Evolutionary conservation across 2,797 vertebrate genomes (phyloP), one percentile per base, ranked within the genome.

Genomic region (Heterohyrax brucei): DNA sequence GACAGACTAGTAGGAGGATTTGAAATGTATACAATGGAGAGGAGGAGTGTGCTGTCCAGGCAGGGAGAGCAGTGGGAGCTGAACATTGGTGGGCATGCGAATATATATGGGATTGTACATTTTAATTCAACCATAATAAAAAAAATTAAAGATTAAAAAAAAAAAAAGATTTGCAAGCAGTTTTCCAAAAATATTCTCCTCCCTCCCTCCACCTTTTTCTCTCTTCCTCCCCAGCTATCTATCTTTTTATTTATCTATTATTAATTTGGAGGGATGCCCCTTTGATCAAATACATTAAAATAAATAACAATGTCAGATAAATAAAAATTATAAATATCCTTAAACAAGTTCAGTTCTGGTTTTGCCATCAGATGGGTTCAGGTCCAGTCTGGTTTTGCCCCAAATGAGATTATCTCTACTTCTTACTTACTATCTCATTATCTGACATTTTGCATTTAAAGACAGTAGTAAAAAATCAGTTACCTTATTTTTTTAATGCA

Each of bases 201-300:
- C 53, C 53, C 53, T 16, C 10, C 19, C 24, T 21, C 24, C 13
- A n/a, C 21, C 9, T 72, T 13, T 46, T 12, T 10, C 9, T 59
- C 26, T 70, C 22, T 21, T 44, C 44, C 4, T 62, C 10, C 48
- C 24, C 5, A 26, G 9, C 64, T 62, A 12, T 22, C 53, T 18
- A 79, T 1, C 19, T 22, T 21, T 30, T 30, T 21, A 53, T 10
- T 8, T 30, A 16, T 33, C 22, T 59, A 39, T 39, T 39, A 39
- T 3, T 39, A 39, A 39, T 89, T 68, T 28, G 19, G n/a, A 59
- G 4, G 85, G 89, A 81, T 26, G 8, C 9, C 10, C 12, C 24
- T 26, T 1, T 61, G 62, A 92, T 80, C n/a, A 92, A 87, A 85
- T 76, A 75, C 9, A 70, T 33, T 84, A 75, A 84, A 92, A 61